These are phyloP conservation scores for Glaucomys volans DNA, from an alignment of 2,113 vertebrate species.

Conservation along the genomic window DNA sequence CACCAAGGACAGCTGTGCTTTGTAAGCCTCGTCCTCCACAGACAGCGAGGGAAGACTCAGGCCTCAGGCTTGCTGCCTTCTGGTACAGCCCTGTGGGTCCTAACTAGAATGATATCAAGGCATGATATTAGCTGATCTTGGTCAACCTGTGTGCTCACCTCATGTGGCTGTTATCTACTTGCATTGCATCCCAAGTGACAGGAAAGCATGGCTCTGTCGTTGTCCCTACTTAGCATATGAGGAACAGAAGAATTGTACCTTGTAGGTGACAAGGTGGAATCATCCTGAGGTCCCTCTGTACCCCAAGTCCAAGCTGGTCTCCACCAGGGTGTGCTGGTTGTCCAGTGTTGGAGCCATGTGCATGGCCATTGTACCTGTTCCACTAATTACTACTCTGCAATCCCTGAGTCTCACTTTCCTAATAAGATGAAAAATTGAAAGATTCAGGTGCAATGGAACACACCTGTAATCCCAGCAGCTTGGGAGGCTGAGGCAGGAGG, in stretches of 20 bases:
- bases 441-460: too few species aligned
- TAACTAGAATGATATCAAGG: background rate
- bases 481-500: too few species aligned
- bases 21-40: background rate
- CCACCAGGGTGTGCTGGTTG: background rate
- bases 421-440: background rate
- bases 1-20: background rate
- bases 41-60: background rate
- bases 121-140: background rate
- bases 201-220: background rate
- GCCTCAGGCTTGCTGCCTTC: background rate
- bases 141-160: background rate
- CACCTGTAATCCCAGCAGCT: too few species aligned
- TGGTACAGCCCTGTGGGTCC: background rate
- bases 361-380: background rate
- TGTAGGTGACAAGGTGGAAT: background rate
- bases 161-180: background rate
- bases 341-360: background rate
- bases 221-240: background rate
- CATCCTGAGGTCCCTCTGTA: background rate
- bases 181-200: background rate
- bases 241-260: background rate
- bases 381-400: too few species aligned
- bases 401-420: background rate
- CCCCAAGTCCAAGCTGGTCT: background rate